Base-by-base conservation (phyloP, 2,888 invertebrate genomes). In the Agapetus fuscipes region DNA sequence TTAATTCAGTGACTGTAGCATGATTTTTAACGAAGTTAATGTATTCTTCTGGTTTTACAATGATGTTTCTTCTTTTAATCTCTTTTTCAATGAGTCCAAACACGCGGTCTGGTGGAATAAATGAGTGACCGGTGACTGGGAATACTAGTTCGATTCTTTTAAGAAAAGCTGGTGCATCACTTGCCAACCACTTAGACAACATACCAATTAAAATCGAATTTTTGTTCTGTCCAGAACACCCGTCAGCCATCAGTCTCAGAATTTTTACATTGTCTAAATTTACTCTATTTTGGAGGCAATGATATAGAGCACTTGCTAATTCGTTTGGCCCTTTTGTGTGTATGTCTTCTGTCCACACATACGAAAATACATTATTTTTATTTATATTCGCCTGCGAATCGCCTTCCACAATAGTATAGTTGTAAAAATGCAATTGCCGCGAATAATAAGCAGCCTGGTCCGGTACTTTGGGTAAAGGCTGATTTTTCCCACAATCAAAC, bases 201-300 rank as follows among this genome's bases (percentile, higher is more conserved):
- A 50, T 47, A 12, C 37, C 43, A 13, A 46, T 34, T 33, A 52
- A 30, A 10, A 39, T 49, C 4, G 45, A 37, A 41, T 51, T 51
- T 30, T 48, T 51, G 34, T 51, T 53, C 41, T 53, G 51, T 11
- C 52, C 51, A 17, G 41, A 45, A 35, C 51, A 53, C n/a, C 49
- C 51, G 40, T 52, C 51, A 14, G 51, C 39, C 15, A 49, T 36
- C 14, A 52, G 41, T 11, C 49, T 38, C 6, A 52, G 34, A 30
- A 17, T 39, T 27, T 12, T 16, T 13, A 38, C 28, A 28, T n/a
- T 28, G 7, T 28, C 28, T 28, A 28, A 28, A 28, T 28, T 28
- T 28, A 28, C 11, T 28, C 28, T 28, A 28, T 28, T 28, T 28
- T 28, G 28, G 28, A 28, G 28, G 11, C 28, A 28, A 28, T 28